phyloP scores from a whole-genome alignment of 2,113 vertebrate genomes.

The Scalopus aquaticus region DNA sequence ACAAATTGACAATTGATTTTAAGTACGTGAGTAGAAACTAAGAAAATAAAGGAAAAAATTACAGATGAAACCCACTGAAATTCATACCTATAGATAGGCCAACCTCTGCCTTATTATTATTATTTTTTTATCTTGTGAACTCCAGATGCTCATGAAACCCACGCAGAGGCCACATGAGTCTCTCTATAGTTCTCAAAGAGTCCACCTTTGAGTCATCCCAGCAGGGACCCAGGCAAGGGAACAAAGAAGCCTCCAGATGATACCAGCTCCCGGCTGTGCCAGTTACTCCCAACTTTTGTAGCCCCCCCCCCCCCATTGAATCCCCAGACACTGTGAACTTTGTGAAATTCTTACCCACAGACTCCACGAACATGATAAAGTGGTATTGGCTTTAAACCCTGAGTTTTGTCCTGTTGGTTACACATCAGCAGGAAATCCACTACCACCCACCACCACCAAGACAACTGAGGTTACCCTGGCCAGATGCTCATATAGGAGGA shows the following conservation, averaged over 20 bases:
- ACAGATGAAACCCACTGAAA: too few species aligned
- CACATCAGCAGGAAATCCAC: background rate
- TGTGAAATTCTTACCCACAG: background rate
- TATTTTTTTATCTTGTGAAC: too few species aligned
- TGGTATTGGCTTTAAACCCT: accelerated
- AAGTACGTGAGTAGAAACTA: background rate
- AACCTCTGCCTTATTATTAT: background rate
- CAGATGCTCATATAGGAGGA: too few species aligned
- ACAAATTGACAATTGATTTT: background rate
- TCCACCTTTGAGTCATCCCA: background rate
- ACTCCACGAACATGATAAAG: background rate
- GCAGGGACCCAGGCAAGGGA: background rate
- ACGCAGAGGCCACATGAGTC: background rate
- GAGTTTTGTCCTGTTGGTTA: background rate
- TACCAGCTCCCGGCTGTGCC: background rate
- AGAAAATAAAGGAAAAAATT: background rate
- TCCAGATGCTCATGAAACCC: background rate
- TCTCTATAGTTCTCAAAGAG: background rate
- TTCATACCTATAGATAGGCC: background rate
- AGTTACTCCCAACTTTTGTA: background rate
- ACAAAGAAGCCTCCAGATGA: background rate
- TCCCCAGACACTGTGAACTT: background rate
- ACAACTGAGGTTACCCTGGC: too few species aligned
- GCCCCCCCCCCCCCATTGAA: background rate
- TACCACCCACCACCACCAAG: background rate